Conservation (phyloP, 2,797 vertebrate genomes). For the Austrolebias charrua region DNA sequence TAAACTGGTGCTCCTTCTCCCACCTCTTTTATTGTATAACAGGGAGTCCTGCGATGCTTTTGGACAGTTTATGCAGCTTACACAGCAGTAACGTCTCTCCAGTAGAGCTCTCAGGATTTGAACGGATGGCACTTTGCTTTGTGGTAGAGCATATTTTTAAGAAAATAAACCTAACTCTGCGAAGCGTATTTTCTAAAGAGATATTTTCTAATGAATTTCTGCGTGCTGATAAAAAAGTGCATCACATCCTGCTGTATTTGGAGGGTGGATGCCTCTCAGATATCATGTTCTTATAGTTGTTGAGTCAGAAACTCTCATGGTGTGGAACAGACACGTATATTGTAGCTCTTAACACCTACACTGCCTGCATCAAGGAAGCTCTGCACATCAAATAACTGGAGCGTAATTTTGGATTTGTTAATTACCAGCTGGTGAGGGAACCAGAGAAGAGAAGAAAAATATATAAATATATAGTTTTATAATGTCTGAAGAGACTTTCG, state of each 20-base stretch:
- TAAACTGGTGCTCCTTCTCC: conserved; percentile 69
- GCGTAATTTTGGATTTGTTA: conserved; percentile 5
- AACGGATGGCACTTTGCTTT: conserved; percentile 41
- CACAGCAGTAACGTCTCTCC: conserved; percentile 18
- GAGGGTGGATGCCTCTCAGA: conserved; percentile 10
- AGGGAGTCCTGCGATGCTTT: conserved; percentile 17
- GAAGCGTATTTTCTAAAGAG: too few relatives aligned
- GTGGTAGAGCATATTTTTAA: conserved; percentile 16
- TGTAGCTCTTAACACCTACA: not conserved
- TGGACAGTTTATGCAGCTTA: conserved; percentile 26
- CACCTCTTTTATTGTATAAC: conserved; percentile 33
- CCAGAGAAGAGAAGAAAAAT: conserved; percentile 7
- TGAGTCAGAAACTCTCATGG: not conserved
- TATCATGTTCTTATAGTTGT: conserved; percentile 1
- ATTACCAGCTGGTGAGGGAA: not conserved
- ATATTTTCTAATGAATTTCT: too few relatives aligned
- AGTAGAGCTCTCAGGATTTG: conserved; percentile 10
- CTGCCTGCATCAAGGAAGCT: conserved; percentile 1
- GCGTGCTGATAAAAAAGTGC: too few relatives aligned
- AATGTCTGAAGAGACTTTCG: conserved; percentile 13
- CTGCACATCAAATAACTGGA: not conserved
- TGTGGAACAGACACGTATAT: not conserved
- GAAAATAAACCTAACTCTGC: not conserved
- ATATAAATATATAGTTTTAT: conserved; percentile 12
- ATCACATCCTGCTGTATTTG: not conserved